Base-by-base conservation (phyloP, 35 echinoderm and acorn worm species). In the Ophiothrix spiculata region DNA sequence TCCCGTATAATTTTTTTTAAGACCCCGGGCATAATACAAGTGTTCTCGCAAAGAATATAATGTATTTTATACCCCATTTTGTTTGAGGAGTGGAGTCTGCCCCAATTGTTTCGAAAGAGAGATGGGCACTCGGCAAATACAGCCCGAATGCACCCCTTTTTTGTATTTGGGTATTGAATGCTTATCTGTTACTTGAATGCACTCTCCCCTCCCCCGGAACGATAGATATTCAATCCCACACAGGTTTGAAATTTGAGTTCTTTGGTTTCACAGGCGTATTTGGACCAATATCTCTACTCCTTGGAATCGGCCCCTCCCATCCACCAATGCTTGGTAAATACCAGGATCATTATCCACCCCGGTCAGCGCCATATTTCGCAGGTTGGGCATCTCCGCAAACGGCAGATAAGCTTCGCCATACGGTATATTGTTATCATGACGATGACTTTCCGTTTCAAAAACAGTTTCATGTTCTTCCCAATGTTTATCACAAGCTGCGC, bases 381-480 rank as follows among this genome's bases (percentile, higher is more conserved):
- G 89, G 49, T 99, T 80, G 36, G 96, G 96, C 96, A 99, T 99
- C 87, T 99, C 96, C 11, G 89, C 92, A 99, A 99, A 99, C 16
- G 96, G 96, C 3, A 99, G 56, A 54, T 99, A 94, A 37, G 91
- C 96, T 80, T 99, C 89, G 13, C 95, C 95, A 82, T 81, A 93
- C 31, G 95, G 95, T 23, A 98, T 93, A 74, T 90, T 93, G 88
- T 98, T 91, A 63, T 89, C 54, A 33, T 82, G 83, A 63, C 95
- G 85, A 17, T 98, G 88, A 38, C 84, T 56, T 84, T 98, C 95
- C 13, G 84, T 88, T 69, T 98, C 95, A 91, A 98, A 98, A 35
- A 98, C 91, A 1, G 95, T 98, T 21, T 87, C 88, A 83, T 98
- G 95, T 78, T 98, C 76, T 56, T 98, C 95, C 95, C 91, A 98